Base-by-base conservation (phyloP, 2,113 vertebrate species). In the Jaculus jaculus region DNA sequence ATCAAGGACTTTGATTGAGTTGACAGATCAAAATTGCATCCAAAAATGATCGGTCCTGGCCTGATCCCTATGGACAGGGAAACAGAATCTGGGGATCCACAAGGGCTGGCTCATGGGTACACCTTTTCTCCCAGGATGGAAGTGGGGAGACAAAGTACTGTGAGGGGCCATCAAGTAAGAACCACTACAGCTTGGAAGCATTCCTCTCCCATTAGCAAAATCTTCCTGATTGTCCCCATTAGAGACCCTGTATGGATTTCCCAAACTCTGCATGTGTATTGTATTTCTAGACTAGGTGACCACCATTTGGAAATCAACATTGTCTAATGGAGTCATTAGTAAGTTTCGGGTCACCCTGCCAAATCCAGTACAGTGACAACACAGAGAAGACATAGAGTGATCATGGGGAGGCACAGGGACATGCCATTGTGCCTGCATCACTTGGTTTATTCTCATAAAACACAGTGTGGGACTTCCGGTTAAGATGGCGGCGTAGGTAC, bases 391-490 rank as follows among this genome's bases (percentile, higher is more conserved):
- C 0, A 7, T 1, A 37, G 54, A 32, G 63, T 13, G 54, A 54
- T 12, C 54, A 12, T 28, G 47, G 8, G 7, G 21, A 91, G 21
- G 26, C 30, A 1, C 9, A 34, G 63, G 16, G 16, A 87, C 28
- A 68, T 8, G 79, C 26, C 78, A 83, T 23, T 77, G 15, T 37
- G 71, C n/a, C 15, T 42, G 17, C 7, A 84, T 51, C 18, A 79
- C 91, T 84, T 66, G 21, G 42, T 42, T 83, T 42, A 71, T 69
- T 82, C 87, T 83, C 81, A 87, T 28, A 84, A 82, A 94, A 66
- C 73, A 12, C 12, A 12, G 51, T n/a, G n/a, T n/a, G n/a, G n/a
- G n/a, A n/a, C n/a, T n/a, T n/a, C n/a, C n/a, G n/a, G n/a, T n/a
- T n/a, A n/a, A n/a, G n/a, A n/a, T n/a, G n/a, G n/a, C n/a, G n/a